Evolutionary conservation across 2,113 vertebrate species (phyloP), one percentile per base, ranked within the genome.

Genomic region (Nyctibius bracteatus): DNA sequence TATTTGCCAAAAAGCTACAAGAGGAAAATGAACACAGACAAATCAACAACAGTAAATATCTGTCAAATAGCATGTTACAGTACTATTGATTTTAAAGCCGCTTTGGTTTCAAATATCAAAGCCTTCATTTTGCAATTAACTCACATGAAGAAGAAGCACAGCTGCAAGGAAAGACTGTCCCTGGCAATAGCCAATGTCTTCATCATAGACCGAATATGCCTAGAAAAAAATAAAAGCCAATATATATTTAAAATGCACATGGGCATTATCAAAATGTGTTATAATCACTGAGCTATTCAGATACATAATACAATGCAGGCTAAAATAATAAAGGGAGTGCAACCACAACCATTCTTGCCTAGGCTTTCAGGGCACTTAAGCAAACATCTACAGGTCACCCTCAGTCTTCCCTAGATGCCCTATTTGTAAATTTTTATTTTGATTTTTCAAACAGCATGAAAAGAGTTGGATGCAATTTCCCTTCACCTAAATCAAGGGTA

Each of bases 151-250:
- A 13, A 99, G 98, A 55, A 99, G 98, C 67, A 99, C 99, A 55
- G 99, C 99, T 81, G 99, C 99, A 35, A 99, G 98, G 95, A 99
- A 99, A 14, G 99, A 99, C 97, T 99, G 99, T 70, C 99, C 99
- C 97, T 99, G 99, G 97, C 99, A 99, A 83, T 99, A 99, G 39
- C 99, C 99, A n/a, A 99, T 99, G 95, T 99, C 99, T 92, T 99
- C 99, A 84, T 99, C 99, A 33, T 99, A 99, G 51, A 99, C 99
- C n/a, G 99, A 99, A 90, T 99, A 99, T 19, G 99, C 99, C 99
- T 99, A 91, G 52, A 88, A 19, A 57, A 57, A 97, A 58, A 95
- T 37, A 81, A 54, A 95, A 74, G 72, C 12, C 15, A 73, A 21
- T 18, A 18, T 22, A n/a, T 13, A 24, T 61, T 96, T 81, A 59